phyloP scores from a whole-genome alignment of 2,888 invertebrate species.

The Graphium colonna region DNA sequence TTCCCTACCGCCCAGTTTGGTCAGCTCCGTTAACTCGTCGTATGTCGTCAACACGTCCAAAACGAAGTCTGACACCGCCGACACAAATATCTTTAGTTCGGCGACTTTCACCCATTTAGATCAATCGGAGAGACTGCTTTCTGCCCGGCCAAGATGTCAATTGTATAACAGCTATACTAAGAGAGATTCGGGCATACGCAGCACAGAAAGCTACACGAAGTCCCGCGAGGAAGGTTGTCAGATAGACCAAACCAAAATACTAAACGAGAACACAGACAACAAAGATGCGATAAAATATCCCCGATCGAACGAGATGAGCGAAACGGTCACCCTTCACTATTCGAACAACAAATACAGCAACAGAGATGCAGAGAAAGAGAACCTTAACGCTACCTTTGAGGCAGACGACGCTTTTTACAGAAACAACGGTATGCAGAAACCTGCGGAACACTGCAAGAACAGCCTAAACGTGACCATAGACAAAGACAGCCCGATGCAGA shows the following conservation, averaged over 20 bases:
- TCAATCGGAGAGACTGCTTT: constrained; percentile 61
- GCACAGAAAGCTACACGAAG: constrained; percentile 67
- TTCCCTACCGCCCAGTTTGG: constrained; percentile 68
- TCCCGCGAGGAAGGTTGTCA: constrained; percentile 64
- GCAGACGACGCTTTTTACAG: constrained; percentile 67
- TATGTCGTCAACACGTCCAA: constrained; percentile 57
- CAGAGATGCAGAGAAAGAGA: constrained; percentile 68
- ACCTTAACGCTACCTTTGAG: constrained; percentile 53
- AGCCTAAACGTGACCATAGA: constrained; percentile 62
- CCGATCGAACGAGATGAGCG: constrained; percentile 50
- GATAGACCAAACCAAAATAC: constrained; percentile 58
- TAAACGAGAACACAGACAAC: constrained; percentile 64
- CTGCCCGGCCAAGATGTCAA: constrained; percentile 55
- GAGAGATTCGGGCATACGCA: constrained; percentile 52
- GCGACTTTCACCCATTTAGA: constrained; percentile 70
- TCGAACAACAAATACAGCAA: constrained; percentile 61
- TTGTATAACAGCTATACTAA: constrained; percentile 59
- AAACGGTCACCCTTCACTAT: constrained; percentile 66
- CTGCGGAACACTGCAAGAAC: constrained; percentile 49
- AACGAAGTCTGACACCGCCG: constrained; percentile 46
- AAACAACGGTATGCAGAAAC: constrained; percentile 56
- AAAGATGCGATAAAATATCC: constrained; percentile 48
- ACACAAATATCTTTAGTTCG: constrained; percentile 65
- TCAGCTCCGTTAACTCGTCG: constrained; percentile 70
- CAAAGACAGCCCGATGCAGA: constrained; percentile 59